phyloP scores from a whole-genome alignment of 1,140 invertebrate species.

The Drosophila busckii region DNA sequence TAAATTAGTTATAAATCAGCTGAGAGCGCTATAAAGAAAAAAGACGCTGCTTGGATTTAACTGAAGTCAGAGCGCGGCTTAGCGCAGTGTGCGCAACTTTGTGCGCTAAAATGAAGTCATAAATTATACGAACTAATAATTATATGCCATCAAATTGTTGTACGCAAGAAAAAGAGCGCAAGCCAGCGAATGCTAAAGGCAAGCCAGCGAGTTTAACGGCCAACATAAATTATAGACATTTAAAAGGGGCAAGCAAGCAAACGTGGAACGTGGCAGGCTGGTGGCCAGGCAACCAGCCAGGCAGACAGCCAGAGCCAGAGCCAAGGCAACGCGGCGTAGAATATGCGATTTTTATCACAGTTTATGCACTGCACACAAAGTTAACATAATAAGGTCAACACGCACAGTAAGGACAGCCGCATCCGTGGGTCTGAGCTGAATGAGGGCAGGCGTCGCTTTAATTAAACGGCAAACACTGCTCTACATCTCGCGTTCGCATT shows the following conservation, averaged over 20 bases:
- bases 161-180: slow-evolving; percentile 42
- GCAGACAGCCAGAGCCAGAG: too few relatives aligned
- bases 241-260: slow-evolving; percentile 39
- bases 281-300: not conserved
- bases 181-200: slow-evolving; percentile 33
- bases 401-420: slow-evolving; percentile 36
- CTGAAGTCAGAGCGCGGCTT: not conserved
- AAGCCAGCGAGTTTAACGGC: slow-evolving; percentile 62
- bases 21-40: not conserved
- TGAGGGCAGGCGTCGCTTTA: slow-evolving; percentile 45
- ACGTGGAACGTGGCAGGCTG: not conserved
- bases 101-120: slow-evolving; percentile 64
- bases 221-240: slow-evolving; percentile 72
- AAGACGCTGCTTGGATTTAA: slow-evolving; percentile 20
- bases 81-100: slow-evolving; percentile 51
- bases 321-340: slow-evolving; percentile 41
- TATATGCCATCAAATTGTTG: slow-evolving; percentile 74
- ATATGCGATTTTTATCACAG: slow-evolving; percentile 73
- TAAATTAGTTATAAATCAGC: slow-evolving; percentile 72
- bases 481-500: slow-evolving; percentile 2
- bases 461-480: slow-evolving; percentile 59
- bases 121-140: slow-evolving; percentile 76
- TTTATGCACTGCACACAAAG: slow-evolving; percentile 74
- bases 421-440: not conserved
- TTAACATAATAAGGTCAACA: slow-evolving; percentile 75